Conservation (phyloP, 1,140 invertebrate species). For the Zaprionus kolodkinae region DNA sequence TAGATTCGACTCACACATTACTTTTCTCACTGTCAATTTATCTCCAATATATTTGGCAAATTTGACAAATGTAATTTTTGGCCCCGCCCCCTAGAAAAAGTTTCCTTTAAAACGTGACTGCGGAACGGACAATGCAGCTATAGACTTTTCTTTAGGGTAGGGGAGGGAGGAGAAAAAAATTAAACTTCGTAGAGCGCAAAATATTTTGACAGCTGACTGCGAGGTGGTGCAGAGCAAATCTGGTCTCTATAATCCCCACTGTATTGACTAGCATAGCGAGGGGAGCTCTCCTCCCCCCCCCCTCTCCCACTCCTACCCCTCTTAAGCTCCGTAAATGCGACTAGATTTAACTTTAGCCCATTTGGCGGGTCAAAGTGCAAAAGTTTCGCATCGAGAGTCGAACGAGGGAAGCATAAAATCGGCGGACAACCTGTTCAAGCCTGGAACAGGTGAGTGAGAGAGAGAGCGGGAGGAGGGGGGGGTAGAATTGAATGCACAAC, state of each 20-base stretch:
- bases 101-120: neutral
- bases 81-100: neutral
- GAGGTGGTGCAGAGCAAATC: neutral
- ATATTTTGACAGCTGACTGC: slow-evolving; percentile 8
- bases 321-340: slow-evolving; percentile 68
- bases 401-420: slow-evolving; percentile 29
- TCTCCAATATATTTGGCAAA: slow-evolving; percentile 5
- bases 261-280: neutral
- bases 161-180: neutral
- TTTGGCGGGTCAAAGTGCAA: slow-evolving; percentile 37
- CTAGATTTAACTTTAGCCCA: slow-evolving; percentile 73
- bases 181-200: neutral
- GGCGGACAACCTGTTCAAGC: slow-evolving; percentile 64
- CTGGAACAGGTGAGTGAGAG: neutral
- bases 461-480: too few species aligned
- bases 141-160: neutral
- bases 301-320: neutral
- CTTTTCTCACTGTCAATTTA: neutral
- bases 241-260: neutral
- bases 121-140: neutral
- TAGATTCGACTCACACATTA: neutral
- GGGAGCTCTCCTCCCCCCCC: neutral
- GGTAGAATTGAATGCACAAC: slow-evolving; percentile 67
- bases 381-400: slow-evolving; percentile 35
- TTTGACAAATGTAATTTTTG: neutral